Conservation (phyloP, 2,888 invertebrate species). For the Boloria euphrosyne region DNA sequence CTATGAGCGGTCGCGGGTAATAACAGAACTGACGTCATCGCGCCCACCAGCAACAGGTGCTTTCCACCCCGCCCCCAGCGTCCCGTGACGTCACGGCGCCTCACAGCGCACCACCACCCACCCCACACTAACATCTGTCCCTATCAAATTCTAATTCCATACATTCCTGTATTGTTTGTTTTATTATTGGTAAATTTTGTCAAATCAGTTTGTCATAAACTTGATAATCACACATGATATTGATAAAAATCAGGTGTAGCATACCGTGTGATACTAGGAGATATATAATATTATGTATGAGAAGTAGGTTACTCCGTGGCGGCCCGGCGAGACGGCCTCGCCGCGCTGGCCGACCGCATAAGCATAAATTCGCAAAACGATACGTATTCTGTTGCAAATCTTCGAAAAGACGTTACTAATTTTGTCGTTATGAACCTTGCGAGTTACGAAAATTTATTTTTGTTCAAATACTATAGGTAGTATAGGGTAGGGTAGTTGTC, state of each 20-base stretch:
- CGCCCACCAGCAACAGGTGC: constrained; percentile 28
- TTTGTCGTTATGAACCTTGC: neutral
- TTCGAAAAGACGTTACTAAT: neutral
- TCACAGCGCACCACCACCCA: constrained; percentile 1
- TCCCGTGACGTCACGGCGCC: constrained; percentile 23
- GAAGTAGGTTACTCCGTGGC: constrained; percentile 24
- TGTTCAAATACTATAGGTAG: too few relatives aligned
- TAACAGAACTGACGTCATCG: constrained; percentile 30
- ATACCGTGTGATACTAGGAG: neutral
- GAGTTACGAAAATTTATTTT: too few relatives aligned
- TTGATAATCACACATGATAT: too few relatives aligned
- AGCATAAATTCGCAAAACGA: neutral
- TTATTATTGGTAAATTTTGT: too few relatives aligned
- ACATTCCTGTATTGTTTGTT: neutral
- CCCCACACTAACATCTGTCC: constrained; percentile 1
- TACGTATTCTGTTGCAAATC: neutral
- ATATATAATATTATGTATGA: neutral
- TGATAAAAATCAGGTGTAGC: too few relatives aligned
- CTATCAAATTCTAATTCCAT: neutral
- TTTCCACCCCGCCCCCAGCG: constrained; percentile 2
- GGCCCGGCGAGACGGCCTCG: constrained; percentile 13
- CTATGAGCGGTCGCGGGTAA: constrained; percentile 4
- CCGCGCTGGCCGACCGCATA: constrained; percentile 16
- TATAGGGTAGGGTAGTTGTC: too few relatives aligned
- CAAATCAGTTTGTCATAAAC: too few relatives aligned